These are phyloP conservation scores for Diprion similis DNA, from an alignment of 1,140 invertebrate species.

Conservation along the genomic window DNA sequence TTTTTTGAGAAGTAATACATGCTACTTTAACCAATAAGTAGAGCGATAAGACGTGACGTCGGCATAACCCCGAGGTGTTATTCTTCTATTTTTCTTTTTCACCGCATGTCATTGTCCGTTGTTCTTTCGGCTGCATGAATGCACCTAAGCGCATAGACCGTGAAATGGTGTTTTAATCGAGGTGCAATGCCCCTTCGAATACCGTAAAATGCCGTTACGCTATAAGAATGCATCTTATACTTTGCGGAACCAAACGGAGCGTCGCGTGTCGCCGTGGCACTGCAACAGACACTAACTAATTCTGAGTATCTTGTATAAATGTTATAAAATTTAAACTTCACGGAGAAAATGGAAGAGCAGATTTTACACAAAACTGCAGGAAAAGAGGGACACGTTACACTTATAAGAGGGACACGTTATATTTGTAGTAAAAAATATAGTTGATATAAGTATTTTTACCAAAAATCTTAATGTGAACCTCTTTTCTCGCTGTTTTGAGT, in stretches of 20 bases:
- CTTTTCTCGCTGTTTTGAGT: too few species aligned
- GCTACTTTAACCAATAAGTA: background rate
- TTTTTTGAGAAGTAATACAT: background rate
- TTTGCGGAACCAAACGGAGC: background rate
- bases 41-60: background rate
- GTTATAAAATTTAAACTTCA: too few species aligned
- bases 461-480: too few species aligned
- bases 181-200: constrained; percentile 4
- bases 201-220: constrained; percentile 5
- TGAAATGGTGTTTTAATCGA: background rate
- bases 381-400: too few species aligned
- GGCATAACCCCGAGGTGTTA: background rate
- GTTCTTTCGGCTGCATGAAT: background rate
- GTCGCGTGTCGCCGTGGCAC: background rate
- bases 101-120: background rate
- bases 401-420: too few species aligned
- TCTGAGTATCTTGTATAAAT: too few species aligned
- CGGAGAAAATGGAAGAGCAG: too few species aligned
- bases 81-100: background rate
- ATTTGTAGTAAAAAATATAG: too few species aligned
- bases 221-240: background rate
- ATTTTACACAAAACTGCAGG: too few species aligned
- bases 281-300: background rate
- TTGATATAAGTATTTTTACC: too few species aligned
- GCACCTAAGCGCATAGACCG: background rate